These are phyloP conservation scores for Drosophila neotestacea DNA, from an alignment of 2,888 invertebrate genomes.

Conservation along the genomic window DNA sequence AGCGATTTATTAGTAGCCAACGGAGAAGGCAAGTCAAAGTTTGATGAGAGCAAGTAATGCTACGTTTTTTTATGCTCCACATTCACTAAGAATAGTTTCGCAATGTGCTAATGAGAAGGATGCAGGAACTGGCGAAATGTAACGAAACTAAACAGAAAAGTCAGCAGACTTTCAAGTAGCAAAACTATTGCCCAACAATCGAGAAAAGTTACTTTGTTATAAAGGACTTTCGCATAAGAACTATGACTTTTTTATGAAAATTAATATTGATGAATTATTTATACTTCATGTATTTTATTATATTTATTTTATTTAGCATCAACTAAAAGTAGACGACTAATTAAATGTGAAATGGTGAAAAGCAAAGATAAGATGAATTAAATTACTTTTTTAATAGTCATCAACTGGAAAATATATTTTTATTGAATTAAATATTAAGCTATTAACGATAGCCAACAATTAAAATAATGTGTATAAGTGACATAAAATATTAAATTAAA, in stretches of 20 bases:
- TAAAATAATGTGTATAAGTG: no score
- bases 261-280: constrained; percentile 4
- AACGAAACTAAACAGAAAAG: constrained; percentile 17
- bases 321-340: no score
- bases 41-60: constrained; percentile 25
- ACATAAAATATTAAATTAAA: no score
- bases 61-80: neutral
- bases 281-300: neutral
- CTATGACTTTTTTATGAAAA: neutral
- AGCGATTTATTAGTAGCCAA: constrained; percentile 21
- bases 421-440: no score
- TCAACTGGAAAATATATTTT: no score
- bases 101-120: constrained; percentile 32
- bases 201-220: constrained; percentile 9
- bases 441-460: no score
- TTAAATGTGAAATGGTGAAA: no score
- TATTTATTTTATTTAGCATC: no score
- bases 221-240: constrained; percentile 2
- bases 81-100: neutral
- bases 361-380: no score
- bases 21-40: constrained; percentile 31
- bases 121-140: constrained; percentile 4
- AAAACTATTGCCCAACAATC: constrained; percentile 20
- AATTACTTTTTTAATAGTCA: no score
- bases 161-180: constrained; percentile 9